These are phyloP conservation scores for Macrophya annulata DNA, from an alignment of 2,888 invertebrate genomes.

Conservation along the genomic window DNA sequence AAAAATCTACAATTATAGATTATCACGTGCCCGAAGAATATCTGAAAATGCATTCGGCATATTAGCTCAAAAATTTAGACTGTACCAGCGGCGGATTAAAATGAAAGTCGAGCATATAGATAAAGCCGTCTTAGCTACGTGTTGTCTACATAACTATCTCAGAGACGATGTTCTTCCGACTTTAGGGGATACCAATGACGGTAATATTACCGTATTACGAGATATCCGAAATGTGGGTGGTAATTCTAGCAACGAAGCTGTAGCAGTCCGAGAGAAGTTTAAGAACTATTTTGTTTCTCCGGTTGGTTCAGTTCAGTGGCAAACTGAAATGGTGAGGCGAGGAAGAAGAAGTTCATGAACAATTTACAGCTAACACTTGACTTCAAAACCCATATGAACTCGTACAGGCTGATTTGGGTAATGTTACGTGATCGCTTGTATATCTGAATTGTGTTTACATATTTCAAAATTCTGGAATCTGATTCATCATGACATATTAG, in stretches of 20 bases:
- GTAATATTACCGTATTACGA: not conserved
- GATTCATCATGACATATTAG: no score
- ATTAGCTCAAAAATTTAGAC: slow-evolving; percentile 17
- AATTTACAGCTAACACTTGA: not conserved
- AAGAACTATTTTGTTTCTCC: slow-evolving; percentile 9
- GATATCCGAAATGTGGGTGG: not conserved
- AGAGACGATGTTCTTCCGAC: not conserved
- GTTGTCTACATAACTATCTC: slow-evolving; percentile 36
- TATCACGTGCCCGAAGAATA: slow-evolving; percentile 21
- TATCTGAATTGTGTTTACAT: no score
- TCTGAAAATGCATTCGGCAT: slow-evolving; percentile 46
- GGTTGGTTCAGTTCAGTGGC: slow-evolving; percentile 25
- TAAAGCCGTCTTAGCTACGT: slow-evolving; percentile 36
- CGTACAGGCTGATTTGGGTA: no score
- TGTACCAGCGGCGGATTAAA: slow-evolving; percentile 41
- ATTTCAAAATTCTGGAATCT: no score
- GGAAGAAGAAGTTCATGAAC: slow-evolving; percentile 13
- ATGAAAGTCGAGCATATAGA: slow-evolving; percentile 25
- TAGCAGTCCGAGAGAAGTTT: slow-evolving; percentile 23
- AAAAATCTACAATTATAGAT: slow-evolving; percentile 22
- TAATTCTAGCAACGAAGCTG: not conserved
- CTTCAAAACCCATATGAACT: not conserved
- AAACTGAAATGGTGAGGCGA: slow-evolving; percentile 3
- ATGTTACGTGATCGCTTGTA: no score
- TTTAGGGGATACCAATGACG: not conserved